Evolutionary conservation across 1,140 invertebrate genomes (phyloP), one percentile per base, ranked within the genome.

Genomic region (Pogonus chalceus): DNA sequence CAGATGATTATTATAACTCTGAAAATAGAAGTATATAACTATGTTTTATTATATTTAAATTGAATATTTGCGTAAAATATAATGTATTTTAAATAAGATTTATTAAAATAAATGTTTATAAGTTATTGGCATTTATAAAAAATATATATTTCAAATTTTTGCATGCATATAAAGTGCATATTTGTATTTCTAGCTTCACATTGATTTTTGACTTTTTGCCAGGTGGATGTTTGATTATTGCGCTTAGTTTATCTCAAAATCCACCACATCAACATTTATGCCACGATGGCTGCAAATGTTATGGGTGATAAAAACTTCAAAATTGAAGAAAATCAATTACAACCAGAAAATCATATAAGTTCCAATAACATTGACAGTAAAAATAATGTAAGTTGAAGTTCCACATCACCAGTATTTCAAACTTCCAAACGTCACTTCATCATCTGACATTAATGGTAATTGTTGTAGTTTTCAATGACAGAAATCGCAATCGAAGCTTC

Each of bases 401-500:
- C 23, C 23, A 12, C 20, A 49, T 49, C 12, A 1, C 4, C 2
- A 1, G 26, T 31, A 31, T 31, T 4, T 31, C 26, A 31, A 31
- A 4, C 4, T 4, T 7, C 4, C 26, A 31, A 31, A 31, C 26
- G 26, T 7, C 26, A 31, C 7, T 31, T 31, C 26, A 31, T 14
- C 14, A 31, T 31, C 12, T 35, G 12, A 14, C 16, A 35, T 31
- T 7, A 31, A 31, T 31, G 4, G 14, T 31, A 7, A 14, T 31
- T 31, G 26, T 31, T 7, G 26, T 14, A 31, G 26, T 31, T 31
- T 31, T 12, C 2, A 24, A 1, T 69, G 48, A 66, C 64, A 23
- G 69, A 70, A 60, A 65, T 70, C 46, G 69, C 66, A 20, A 70
- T 70, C 20, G 67, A 70, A 56, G 69, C 69, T 3, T 67, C 69